A percentile compares a stretch with the other conserved stretches of the same genome.
phyloP scores from a whole-genome alignment of 2,888 invertebrate genomes.

The Apodemia zela region DNA sequence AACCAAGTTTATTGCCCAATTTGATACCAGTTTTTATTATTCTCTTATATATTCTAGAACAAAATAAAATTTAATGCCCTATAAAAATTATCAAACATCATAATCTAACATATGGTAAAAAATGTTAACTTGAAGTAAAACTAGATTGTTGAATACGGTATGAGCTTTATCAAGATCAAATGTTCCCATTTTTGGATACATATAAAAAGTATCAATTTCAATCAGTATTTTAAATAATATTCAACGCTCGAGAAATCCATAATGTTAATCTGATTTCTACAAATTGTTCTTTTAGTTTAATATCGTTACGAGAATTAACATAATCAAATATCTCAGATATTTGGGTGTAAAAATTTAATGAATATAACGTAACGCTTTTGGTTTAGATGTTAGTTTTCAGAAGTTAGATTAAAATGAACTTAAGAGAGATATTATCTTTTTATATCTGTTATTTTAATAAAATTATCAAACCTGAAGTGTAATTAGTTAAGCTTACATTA shows the following conservation, averaged over 20 bases:
- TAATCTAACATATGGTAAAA: conserved; percentile 12
- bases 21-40: conserved; percentile 10
- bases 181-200: conserved; percentile 2
- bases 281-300: not conserved
- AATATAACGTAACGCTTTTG: not conserved
- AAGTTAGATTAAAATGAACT: no score
- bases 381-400: not conserved
- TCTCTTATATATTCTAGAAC: conserved; percentile 3
- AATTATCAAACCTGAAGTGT: no score
- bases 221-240: conserved; percentile 6
- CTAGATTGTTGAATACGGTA: conserved; percentile 14
- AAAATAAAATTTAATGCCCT: conserved; percentile 7
- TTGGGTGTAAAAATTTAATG: not conserved
- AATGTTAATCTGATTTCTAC: conserved; percentile 6
- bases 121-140: conserved; percentile 3
- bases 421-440: no score
- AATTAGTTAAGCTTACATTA: no score
- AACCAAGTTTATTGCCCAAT: not conserved
- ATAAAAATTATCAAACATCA: conserved; percentile 14
- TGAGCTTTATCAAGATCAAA: conserved; percentile 13
- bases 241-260: not conserved
- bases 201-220: conserved; percentile 7
- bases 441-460: no score
- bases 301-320: not conserved
- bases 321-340: not conserved